Base-by-base conservation (phyloP, 2,113 vertebrate genomes). In the Chionodraco myersi region DNA sequence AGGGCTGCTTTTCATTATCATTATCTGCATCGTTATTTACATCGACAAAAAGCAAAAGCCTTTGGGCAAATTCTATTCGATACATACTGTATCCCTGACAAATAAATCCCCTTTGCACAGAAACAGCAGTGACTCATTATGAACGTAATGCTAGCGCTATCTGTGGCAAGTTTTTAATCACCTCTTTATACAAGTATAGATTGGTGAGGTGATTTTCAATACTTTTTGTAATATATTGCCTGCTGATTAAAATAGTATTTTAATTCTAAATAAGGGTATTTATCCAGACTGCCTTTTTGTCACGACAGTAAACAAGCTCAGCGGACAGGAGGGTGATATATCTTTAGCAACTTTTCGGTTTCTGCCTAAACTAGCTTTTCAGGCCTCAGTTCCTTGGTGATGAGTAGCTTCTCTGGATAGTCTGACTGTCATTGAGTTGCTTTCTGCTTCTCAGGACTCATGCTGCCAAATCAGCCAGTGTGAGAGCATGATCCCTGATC, bases 401-500 rank as follows among this genome's bases (percentile, higher is more conserved):
- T 48, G 53, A 69, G 61, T 60, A 54, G 60, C 49, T 51, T 64
- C n/a, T 78, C 80, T 72, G 69, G 77, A 75, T 82, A 77, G 61
- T 67, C 51, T 23, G 53, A 81, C 62, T 79, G 66, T 84, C 83
- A 74, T 54, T 47, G 64, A 68, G 61, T 67, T 77, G n/a, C 59
- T 72, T 61, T 66, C 44, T 82, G 56, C 64, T 49, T 75, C 79
- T 66, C 30, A 54, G 59, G 62, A 62, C 81, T 79, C 59, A 30
- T 52, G 72, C 85, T 74, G 74, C 77, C 69, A 75, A 86, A 84
- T 80, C 83, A 86, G 67, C 65, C 72, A 83, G 70, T 65, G 61
- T 81, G 76, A 88, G 71, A 80, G 82, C 77, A 86, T 83, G 84
- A 88, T 87, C 79, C 64, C 75, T 90, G 88, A 93, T 91, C 88